A percentile compares a stretch with the other conserved stretches of the same genome.
Conservation (phyloP, 2,113 vertebrate species). For the Vulpes vulpes region DNA sequence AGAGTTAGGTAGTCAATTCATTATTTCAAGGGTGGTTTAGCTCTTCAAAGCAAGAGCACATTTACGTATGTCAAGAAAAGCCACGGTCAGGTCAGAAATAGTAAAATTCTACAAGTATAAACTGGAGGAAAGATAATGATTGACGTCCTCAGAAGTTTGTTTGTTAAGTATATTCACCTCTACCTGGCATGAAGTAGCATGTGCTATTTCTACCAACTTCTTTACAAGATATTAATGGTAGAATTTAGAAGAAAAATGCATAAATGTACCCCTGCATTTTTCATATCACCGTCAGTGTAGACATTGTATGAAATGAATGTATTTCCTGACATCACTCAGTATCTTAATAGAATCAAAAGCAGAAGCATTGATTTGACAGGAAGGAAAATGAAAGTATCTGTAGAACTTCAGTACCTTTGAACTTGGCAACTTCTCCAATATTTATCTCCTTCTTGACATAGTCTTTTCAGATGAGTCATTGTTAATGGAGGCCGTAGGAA, state of each 20-base stretch:
- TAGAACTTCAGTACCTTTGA: slow-evolving; percentile 56
- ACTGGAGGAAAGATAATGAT: neutral
- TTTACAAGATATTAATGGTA: neutral
- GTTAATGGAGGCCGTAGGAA: slow-evolving; percentile 39
- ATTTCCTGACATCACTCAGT: slow-evolving; percentile 31
- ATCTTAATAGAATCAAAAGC: slow-evolving; percentile 31
- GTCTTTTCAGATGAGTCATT: neutral
- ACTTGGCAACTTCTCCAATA: neutral
- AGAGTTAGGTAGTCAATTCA: neutral
- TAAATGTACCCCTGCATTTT: neutral
- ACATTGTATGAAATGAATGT: slow-evolving; percentile 34
- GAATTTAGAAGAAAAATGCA: neutral
- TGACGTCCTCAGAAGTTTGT: neutral
- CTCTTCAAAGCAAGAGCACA: neutral
- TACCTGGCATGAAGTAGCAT: neutral
- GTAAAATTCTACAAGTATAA: neutral
- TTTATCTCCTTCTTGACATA: slow-evolving; percentile 29
- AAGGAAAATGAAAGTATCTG: slow-evolving; percentile 51
- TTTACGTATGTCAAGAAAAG: neutral
- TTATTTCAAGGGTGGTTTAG: neutral
- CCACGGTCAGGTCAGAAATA: neutral
- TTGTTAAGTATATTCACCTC: neutral
- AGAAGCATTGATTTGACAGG: slow-evolving; percentile 56
- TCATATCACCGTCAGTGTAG: slow-evolving; percentile 27
- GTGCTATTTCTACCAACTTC: neutral